Evolutionary conservation across 2,888 invertebrate species (phyloP).

Genomic region (Acrocyrtus sp.): DNA sequence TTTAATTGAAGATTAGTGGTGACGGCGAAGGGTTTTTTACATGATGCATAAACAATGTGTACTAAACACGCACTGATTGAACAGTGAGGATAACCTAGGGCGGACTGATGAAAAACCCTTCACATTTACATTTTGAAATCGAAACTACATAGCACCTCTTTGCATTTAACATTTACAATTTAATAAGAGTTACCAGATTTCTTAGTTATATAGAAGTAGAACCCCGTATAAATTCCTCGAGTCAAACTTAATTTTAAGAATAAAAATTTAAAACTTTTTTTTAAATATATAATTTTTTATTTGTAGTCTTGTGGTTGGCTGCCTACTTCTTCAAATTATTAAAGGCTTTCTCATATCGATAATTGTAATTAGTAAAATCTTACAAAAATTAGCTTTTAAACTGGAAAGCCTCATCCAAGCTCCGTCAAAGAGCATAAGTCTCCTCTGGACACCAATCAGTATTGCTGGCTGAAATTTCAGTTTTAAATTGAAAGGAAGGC

Average conservation of each 20-base stretch:
- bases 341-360: constrained; percentile 29
- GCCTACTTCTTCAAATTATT: too few species aligned
- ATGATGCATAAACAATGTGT: constrained; percentile 62
- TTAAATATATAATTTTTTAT: too few species aligned
- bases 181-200: too few species aligned
- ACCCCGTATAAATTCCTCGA: too few species aligned
- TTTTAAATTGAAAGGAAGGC: constrained; percentile 8
- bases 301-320: too few species aligned
- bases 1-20: too few species aligned
- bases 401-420: constrained; percentile 46
- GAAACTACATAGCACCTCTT: too few species aligned
- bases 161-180: too few species aligned
- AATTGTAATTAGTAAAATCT: background rate
- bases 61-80: constrained; percentile 59
- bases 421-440: constrained; percentile 36
- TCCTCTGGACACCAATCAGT: constrained; percentile 55
- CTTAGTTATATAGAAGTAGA: too few species aligned
- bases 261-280: too few species aligned
- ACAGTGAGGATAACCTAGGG: constrained; percentile 61
- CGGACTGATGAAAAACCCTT: constrained; percentile 61
- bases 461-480: constrained; percentile 23
- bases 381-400: constrained; percentile 1
- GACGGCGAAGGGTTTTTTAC: background rate
- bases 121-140: too few species aligned
- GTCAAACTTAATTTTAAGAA: too few species aligned